Base-by-base conservation (phyloP, 2,888 invertebrate species). In the Noctua janthina region DNA sequence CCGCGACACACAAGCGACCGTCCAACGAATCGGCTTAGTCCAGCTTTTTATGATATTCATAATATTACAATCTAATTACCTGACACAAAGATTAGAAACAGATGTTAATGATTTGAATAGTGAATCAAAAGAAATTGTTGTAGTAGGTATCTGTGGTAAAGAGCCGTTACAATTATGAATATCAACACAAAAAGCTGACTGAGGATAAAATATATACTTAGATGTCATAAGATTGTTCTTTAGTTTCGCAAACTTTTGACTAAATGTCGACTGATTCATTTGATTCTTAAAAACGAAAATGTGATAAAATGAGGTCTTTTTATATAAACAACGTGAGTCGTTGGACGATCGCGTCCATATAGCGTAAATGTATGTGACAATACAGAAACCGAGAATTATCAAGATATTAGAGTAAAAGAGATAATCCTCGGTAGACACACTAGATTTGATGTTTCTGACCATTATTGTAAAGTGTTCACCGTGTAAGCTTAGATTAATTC, bases 311-410 rank as follows among this genome's bases (percentile, higher is more conserved):
- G 74, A 69, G 75, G 76, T 79, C 70, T 79, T 76, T 80, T 77
- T 84, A 84, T 78, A 83, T 74, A 87, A 84, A 86, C 39, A 81
- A 83, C 87, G 87, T 87, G 92, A 94, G 91, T 96, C 96, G 96
- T 97, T 97, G 96, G 96, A 94, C 96, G 96, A 96, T 96, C 96
- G 96, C 94, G 97, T 96, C 96, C 96, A 95, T 86, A 91, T 93
- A 95, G 92, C 89, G 92, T 94, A 91, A 90, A 90, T 94, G 92
- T 95, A 92, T 95, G 95, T 94, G 93, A 93, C 91, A 90, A 85
- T 90, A 86, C 84, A 89, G 81, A 68, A 86, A 91, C 93, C 93
- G 92, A 93, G 93, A 95, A 93, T 95, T 94, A 95, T 95, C 93
- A 88, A 43, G 23, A 84, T 82, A 88, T 79, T 83, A 74, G 29